A percentile compares a stretch with the other conserved stretches of the same genome.
These are phyloP conservation scores for Pangasianodon hypophthalmus DNA, from an alignment of 2,113 vertebrate species.

Conservation along the genomic window DNA sequence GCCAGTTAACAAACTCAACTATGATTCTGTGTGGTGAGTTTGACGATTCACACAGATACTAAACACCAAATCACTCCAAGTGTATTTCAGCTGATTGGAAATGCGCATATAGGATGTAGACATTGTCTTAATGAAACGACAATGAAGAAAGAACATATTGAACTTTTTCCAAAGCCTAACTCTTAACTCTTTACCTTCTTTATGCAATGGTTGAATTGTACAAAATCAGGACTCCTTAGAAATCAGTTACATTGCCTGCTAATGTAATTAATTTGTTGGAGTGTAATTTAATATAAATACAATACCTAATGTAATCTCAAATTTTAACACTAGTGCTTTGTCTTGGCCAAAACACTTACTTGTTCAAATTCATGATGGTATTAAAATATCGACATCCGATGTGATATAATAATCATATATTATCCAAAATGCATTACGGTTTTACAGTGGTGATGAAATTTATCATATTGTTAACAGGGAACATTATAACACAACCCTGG, in stretches of 20 bases:
- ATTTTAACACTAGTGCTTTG: neutral
- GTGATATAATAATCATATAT: neutral
- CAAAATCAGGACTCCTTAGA: neutral
- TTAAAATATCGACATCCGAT: neutral
- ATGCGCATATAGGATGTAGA: neutral
- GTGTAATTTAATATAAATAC: neutral
- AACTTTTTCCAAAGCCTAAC: neutral
- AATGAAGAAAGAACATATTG: neutral
- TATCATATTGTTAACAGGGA: neutral
- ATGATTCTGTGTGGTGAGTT: conserved; percentile 89
- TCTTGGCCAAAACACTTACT: neutral
- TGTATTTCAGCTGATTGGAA: neutral
- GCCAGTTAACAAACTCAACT: conserved; percentile 81
- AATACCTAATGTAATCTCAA: neutral
- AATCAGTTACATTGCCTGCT: neutral
- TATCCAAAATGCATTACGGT: neutral
- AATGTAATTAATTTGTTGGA: neutral
- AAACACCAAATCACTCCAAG: neutral
- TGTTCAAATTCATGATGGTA: neutral
- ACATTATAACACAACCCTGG: neutral
- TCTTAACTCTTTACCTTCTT: neutral
- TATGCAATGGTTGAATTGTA: neutral
- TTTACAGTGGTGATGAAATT: neutral
- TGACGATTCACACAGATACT: neutral
- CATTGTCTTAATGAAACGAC: neutral